Conservation (phyloP, 2,113 vertebrate species). For the Stictonetta naevosa region DNA sequence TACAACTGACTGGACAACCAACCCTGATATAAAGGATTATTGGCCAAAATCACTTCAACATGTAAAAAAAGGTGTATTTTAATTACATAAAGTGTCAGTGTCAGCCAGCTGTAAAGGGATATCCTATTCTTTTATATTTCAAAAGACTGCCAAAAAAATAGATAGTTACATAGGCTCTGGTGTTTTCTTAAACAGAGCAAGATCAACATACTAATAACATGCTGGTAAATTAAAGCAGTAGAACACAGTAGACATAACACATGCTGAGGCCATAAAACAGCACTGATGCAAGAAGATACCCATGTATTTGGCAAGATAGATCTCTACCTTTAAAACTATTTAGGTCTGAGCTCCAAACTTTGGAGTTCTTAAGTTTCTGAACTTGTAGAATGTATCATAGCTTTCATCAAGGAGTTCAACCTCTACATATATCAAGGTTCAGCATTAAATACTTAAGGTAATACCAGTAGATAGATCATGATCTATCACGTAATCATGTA, state of each 20-base stretch:
- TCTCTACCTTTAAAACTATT: neutral
- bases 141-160: neutral
- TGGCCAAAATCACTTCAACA: no score
- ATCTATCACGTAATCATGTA: no score
- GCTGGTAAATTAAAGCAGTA: neutral
- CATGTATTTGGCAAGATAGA: neutral
- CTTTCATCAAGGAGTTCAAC: neutral
- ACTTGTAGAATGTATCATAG: neutral
- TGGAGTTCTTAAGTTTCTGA: neutral
- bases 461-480: neutral
- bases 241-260: neutral
- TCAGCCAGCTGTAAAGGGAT: no score
- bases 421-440: neutral
- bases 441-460: neutral
- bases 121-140: neutral
- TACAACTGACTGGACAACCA: no score
- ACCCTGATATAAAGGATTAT: no score
- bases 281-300: neutral
- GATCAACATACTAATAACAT: neutral
- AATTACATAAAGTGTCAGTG: no score
- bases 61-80: no score
- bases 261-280: neutral
- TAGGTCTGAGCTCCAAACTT: neutral
- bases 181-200: neutral
- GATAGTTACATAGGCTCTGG: neutral